A percentile compares a stretch with the other conserved stretches of the same genome.
These are phyloP conservation scores for Cherax destructor DNA, from an alignment of 1,140 invertebrate genomes.

Conservation along the genomic window DNA sequence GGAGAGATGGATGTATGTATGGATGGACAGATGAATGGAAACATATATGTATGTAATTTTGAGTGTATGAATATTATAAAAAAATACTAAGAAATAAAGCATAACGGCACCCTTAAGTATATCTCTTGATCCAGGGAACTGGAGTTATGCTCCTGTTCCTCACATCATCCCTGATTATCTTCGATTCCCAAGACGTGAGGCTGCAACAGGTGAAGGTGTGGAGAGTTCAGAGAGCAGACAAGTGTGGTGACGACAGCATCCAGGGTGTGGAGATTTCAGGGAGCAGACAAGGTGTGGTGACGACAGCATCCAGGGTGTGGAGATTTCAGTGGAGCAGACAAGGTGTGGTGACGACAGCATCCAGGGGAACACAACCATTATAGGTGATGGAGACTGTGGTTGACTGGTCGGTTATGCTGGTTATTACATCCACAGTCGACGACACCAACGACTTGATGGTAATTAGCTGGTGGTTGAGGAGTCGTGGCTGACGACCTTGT, in stretches of 20 bases:
- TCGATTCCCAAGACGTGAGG: too few relatives aligned
- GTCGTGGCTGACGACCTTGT: background rate
- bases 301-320: background rate
- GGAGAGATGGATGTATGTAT: too few relatives aligned
- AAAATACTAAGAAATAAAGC: too few relatives aligned
- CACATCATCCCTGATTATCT: too few relatives aligned
- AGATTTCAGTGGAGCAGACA: background rate
- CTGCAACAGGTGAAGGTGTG: too few relatives aligned
- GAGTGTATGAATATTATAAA: too few relatives aligned
- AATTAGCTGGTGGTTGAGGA: conserved; percentile 12
- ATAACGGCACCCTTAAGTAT: too few relatives aligned
- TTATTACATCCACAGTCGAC: background rate
- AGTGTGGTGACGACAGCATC: conserved; percentile 22
- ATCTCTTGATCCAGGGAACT: too few relatives aligned
- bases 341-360: conserved; percentile 21
- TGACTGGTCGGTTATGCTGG: conserved; percentile 12
- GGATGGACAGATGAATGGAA: too few relatives aligned
- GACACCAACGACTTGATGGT: conserved; percentile 6
- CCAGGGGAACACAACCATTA: conserved; percentile 27
- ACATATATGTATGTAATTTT: too few relatives aligned
- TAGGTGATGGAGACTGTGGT: conserved; percentile 50
- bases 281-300: conserved; percentile 3
- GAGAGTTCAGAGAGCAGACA: background rate
- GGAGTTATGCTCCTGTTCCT: too few relatives aligned
- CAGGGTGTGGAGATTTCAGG: background rate